These are phyloP conservation scores for Panagrolaimus sp. DNA, from an alignment of 1,140 invertebrate genomes.

Conservation along the genomic window DNA sequence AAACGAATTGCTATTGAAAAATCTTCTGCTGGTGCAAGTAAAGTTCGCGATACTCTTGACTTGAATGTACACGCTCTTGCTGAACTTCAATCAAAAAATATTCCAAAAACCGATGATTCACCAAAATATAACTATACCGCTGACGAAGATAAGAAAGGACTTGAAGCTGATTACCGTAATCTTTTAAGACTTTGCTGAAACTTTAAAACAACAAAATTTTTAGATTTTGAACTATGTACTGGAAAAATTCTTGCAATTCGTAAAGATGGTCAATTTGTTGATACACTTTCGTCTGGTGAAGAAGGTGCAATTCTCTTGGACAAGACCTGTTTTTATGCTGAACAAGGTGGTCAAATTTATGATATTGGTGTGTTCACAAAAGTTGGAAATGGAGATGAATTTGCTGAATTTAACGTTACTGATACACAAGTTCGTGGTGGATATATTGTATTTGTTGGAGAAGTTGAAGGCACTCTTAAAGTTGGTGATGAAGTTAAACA, in stretches of 20 bases:
- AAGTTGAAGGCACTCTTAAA: conserved; percentile 67
- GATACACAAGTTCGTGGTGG: conserved; percentile 93
- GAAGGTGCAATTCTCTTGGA: conserved; percentile 89
- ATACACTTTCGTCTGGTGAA: conserved; percentile 73
- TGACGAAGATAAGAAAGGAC: conserved; percentile 60
- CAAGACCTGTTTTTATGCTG: conserved; percentile 77
- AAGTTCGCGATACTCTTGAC: conserved; percentile 59
- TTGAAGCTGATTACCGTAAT: conserved; percentile 67
- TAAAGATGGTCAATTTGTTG: conserved; percentile 76
- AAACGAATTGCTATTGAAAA: conserved; percentile 62
- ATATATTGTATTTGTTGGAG: conserved; percentile 85
- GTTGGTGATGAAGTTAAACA: conserved; percentile 79
- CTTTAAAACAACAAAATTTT: background rate
- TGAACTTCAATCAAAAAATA: conserved; percentile 69
- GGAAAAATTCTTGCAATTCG: conserved; percentile 66
- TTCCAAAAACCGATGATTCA: conserved; percentile 80
- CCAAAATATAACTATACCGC: conserved; percentile 83
- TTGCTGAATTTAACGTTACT: conserved; percentile 81
- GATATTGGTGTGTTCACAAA: conserved; percentile 92
- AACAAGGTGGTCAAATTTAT: conserved; percentile 95
- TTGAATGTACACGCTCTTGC: conserved; percentile 91
- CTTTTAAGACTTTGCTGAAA: background rate
- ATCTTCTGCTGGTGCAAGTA: conserved; percentile 43
- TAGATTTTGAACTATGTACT: conserved; percentile 61
- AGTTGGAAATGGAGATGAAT: conserved; percentile 72